These are phyloP conservation scores for Indicator indicator DNA, from an alignment of 2,113 vertebrate genomes.

Conservation along the genomic window DNA sequence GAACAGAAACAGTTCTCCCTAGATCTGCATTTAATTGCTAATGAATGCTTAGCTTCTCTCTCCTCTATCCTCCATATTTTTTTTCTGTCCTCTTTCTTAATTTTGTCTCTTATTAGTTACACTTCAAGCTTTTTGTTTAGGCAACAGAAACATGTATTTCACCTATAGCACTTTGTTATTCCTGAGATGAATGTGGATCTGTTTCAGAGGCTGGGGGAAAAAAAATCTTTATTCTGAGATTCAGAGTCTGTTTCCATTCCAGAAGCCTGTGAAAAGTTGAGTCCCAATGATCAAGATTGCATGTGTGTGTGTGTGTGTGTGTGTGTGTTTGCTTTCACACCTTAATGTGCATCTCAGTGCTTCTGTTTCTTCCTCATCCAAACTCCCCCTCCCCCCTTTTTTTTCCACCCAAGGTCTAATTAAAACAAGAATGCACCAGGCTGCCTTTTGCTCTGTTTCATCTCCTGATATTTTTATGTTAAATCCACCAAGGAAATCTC, in stretches of 20 bases:
- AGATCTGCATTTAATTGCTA: not conserved
- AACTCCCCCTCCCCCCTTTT: not conserved
- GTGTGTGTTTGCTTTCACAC: conserved; percentile 14
- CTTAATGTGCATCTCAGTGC: not conserved
- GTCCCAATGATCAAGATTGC: not conserved
- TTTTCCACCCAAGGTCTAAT: conserved; percentile 72
- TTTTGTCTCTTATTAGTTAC: conserved; percentile 31
- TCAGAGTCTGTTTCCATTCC: conserved; percentile 16
- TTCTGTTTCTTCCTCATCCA: not conserved
- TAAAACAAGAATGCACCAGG: conserved; percentile 65
- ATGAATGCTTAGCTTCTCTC: not conserved
- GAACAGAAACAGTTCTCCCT: not conserved
- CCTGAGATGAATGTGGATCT: not conserved
- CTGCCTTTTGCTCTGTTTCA: conserved; percentile 70
- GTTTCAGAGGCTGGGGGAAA: not conserved
- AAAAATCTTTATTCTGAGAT: not conserved
- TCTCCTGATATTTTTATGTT: conserved; percentile 75
- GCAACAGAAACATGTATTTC: conserved; percentile 32
- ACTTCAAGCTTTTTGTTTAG: conserved; percentile 50
- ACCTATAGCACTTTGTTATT: conserved; percentile 6
- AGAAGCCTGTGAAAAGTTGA: not conserved
- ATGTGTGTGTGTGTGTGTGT: too few species aligned
- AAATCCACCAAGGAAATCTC: conserved; percentile 81
- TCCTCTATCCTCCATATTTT: not conserved
- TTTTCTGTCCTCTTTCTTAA: not conserved